phyloP scores from a whole-genome alignment of 2,888 invertebrate genomes.

The Bedellia somnulentella region DNA sequence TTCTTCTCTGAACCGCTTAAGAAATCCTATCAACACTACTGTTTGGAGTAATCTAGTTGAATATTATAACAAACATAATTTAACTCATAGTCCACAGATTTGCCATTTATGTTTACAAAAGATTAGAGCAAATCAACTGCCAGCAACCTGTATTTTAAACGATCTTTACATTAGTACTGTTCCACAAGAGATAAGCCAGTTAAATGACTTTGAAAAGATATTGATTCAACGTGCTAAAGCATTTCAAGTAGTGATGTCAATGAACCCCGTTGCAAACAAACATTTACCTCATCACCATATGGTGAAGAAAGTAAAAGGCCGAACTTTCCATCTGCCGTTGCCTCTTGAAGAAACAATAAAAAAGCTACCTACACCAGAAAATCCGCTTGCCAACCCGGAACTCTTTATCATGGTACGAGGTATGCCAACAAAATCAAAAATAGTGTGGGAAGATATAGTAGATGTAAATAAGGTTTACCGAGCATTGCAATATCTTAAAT shows the following conservation, averaged over 20 bases:
- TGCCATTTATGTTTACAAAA: conserved; percentile 6
- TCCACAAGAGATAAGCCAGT: too few relatives aligned
- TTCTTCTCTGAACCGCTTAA: conserved; percentile 2
- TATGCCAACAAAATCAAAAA: conserved; percentile 14
- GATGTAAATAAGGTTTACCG: conserved; percentile 17
- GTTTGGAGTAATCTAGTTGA: conserved; percentile 3
- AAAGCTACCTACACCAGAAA: too few relatives aligned
- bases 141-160: conserved; percentile 7
- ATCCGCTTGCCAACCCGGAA: conserved; percentile 18
- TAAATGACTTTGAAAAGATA: too few relatives aligned
- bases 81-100: conserved; percentile 6
- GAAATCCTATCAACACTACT: conserved; percentile 1
- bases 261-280: too few relatives aligned
- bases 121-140: conserved; percentile 7
- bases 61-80: conserved; percentile 1
- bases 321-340: too few relatives aligned
- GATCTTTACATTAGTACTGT: conserved; percentile 7
- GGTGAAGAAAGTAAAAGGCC: too few relatives aligned
- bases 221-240: too few relatives aligned
- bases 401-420: conserved; percentile 17
- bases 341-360: too few relatives aligned
- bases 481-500: conserved; percentile 16
- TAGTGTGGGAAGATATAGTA: conserved; percentile 17
- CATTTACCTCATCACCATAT: too few relatives aligned
- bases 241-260: too few relatives aligned